Conservation (phyloP, 2,888 invertebrate species). For the Temnothorax ravouxi region DNA sequence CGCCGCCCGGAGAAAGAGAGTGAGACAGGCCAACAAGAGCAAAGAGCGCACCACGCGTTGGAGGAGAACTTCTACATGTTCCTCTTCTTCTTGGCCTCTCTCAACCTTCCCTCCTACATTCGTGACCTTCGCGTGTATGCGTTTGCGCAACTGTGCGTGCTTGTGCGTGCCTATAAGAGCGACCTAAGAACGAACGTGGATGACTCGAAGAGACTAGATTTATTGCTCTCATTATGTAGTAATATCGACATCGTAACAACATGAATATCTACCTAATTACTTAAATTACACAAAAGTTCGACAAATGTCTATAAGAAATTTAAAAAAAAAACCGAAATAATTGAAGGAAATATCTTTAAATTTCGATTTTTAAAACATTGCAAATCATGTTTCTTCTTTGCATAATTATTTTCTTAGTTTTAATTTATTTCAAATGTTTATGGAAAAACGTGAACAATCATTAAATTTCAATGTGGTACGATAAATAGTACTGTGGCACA, state of each 20-base stretch:
- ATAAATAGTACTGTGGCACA: not conserved
- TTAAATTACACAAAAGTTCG: not conserved
- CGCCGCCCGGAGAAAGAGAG: conserved; percentile 64
- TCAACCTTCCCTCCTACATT: conserved; percentile 52
- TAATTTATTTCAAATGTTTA: not conserved
- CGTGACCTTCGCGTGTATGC: conserved; percentile 63
- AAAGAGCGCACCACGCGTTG: conserved; percentile 71
- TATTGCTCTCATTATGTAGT: conserved; percentile 10
- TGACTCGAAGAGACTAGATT: conserved; percentile 1
- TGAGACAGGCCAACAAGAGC: conserved; percentile 67
- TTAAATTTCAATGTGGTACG: not conserved
- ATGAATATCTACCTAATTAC: not conserved
- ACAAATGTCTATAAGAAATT: no score
- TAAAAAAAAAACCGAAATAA: conserved; percentile 6
- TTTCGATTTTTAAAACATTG: not conserved
- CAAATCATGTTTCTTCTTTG: not conserved
- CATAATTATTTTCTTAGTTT: not conserved
- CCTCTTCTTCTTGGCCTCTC: conserved; percentile 44
- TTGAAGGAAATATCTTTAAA: not conserved
- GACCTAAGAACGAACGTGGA: conserved; percentile 20
- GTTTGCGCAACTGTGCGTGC: conserved; percentile 33
- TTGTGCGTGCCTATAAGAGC: conserved; percentile 47
- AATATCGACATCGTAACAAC: not conserved
- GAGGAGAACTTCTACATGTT: conserved; percentile 60
- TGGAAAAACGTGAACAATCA: not conserved